Base-by-base conservation (phyloP, 2,888 invertebrate species). In the Neoaliturus tenellus region DNA sequence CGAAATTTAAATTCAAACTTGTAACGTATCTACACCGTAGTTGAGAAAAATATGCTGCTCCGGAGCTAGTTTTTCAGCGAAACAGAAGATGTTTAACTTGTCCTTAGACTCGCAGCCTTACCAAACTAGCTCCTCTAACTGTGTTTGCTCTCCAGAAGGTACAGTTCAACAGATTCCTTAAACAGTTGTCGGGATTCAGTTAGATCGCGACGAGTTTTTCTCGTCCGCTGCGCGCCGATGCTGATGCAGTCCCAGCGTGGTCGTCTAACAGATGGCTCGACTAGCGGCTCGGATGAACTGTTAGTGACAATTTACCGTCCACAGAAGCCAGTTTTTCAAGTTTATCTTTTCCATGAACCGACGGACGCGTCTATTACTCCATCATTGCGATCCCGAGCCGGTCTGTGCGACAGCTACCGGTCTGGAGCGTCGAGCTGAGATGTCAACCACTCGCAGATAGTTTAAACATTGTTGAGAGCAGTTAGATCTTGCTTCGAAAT, bases 301-400 rank as follows among this genome's bases (percentile, higher is more conserved):
- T 75, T 75, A 75, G 75, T 28, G 75, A 75, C 39, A 48, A 75
- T 75, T 48, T 48, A 75, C 28, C 75, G 48, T 75, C 48, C 35
- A 39, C 75, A 39, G 75, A 28, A 75, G 75, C 75, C 75, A 75
- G 75, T 75, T 75, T 75, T 75, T 75, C 75, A 44, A 75, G 75
- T 75, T 67, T 41, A 75, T 75, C 75, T n/a, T 44, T 75, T 75
- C 75, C 75, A 75, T 75, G 75, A 75, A 75, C 28, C 41, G 33
- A 23, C 71, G 17, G 71, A 6, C 44, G n/a, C n/a, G 39, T 12
- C 51, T 8, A 62, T 62, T 62, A 31, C 28, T 62, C 62, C 62
- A 28, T 62, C 62, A 62, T 28, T 20, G 62, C 25, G 62, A 6
- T 2, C 12, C 12, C 1, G 62, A 28, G 4, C 62, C 28, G 20